A percentile compares a stretch with the other conserved stretches of the same genome.
These are phyloP conservation scores for Brachypterus glaber DNA, from an alignment of 2,888 invertebrate species.

Conservation along the genomic window DNA sequence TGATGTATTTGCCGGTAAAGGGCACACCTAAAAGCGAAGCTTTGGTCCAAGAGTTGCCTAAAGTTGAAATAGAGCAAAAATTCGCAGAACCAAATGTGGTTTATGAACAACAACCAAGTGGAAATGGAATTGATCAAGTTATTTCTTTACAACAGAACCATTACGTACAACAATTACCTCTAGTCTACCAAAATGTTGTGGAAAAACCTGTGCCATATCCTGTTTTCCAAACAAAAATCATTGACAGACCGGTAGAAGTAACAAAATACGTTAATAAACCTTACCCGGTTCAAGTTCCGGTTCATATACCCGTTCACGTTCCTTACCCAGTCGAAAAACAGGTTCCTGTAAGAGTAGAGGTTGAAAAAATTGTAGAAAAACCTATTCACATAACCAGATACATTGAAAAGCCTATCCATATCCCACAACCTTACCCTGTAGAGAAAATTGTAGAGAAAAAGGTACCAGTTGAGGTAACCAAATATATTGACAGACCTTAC, in stretches of 20 bases:
- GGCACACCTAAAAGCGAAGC: slow-evolving; percentile 16
- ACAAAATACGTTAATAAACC: slow-evolving; percentile 39
- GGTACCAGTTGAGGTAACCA: slow-evolving; percentile 44
- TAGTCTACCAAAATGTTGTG: slow-evolving; percentile 29
- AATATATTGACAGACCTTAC: slow-evolving; percentile 44
- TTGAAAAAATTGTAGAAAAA: slow-evolving; percentile 39
- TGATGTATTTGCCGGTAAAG: slow-evolving; percentile 30
- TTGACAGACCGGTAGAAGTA: slow-evolving; percentile 38
- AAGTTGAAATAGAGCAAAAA: slow-evolving; percentile 13
- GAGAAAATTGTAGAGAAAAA: slow-evolving; percentile 41
- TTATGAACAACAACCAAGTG: neutral
- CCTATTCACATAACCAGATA: slow-evolving; percentile 32
- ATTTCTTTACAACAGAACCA: slow-evolving; percentile 30
- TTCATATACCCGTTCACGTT: slow-evolving; percentile 27
- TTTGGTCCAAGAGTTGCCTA: slow-evolving; percentile 18
- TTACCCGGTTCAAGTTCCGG: slow-evolving; percentile 38
- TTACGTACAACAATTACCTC: neutral
- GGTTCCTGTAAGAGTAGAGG: slow-evolving; percentile 17
- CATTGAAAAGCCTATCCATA: slow-evolving; percentile 29
- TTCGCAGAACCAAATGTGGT: slow-evolving; percentile 13
- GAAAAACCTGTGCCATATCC: slow-evolving; percentile 37
- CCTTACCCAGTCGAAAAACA: slow-evolving; percentile 27
- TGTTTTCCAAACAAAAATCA: slow-evolving; percentile 18
- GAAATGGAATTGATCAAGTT: slow-evolving; percentile 22
- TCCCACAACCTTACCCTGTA: slow-evolving; percentile 42